Percentiles rank a stretch among this genome's conserved stretches.
phyloP scores from a whole-genome alignment of 1,140 invertebrate genomes.

The Drosophila sp. region DNA sequence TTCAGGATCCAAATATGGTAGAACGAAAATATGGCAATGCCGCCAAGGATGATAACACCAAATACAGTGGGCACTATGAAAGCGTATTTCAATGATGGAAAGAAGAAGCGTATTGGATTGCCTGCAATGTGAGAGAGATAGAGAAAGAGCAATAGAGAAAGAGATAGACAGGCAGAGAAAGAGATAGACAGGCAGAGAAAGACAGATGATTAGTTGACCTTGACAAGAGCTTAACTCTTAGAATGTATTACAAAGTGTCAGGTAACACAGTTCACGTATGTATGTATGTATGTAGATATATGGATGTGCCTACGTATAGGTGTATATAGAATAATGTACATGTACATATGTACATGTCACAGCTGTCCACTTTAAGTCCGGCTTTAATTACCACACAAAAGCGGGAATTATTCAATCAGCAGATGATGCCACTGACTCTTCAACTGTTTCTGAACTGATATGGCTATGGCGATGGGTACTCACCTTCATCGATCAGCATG shows the following conservation, averaged over 20 bases:
- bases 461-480: conserved; percentile 30
- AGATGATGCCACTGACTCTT: conserved; percentile 17
- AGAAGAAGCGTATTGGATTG: conserved; percentile 85
- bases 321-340: neutral
- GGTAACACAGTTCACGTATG: conserved; percentile 30
- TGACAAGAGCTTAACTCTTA: conserved; percentile 30
- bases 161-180: conserved; percentile 15
- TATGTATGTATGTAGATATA: neutral
- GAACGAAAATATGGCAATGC: conserved; percentile 86
- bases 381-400: conserved; percentile 74
- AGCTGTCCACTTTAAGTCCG: conserved; percentile 23
- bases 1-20: conserved; percentile 84
- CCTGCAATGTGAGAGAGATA: conserved; percentile 74
- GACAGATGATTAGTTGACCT: conserved; percentile 32
- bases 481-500: conserved; percentile 85
- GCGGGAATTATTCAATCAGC: conserved; percentile 72
- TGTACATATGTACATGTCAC: neutral
- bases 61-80: conserved; percentile 86
- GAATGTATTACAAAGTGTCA: conserved; percentile 30
- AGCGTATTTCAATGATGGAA: conserved; percentile 86
- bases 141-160: conserved; percentile 52
- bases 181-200: neutral
- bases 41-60: conserved; percentile 87
- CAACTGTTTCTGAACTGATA: conserved; percentile 3
- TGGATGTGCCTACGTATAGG: neutral